A percentile compares a stretch with the other conserved stretches of the same genome.
These are phyloP conservation scores for Osmerus eperlanus DNA, from an alignment of 2,113 vertebrate species.

Conservation along the genomic window DNA sequence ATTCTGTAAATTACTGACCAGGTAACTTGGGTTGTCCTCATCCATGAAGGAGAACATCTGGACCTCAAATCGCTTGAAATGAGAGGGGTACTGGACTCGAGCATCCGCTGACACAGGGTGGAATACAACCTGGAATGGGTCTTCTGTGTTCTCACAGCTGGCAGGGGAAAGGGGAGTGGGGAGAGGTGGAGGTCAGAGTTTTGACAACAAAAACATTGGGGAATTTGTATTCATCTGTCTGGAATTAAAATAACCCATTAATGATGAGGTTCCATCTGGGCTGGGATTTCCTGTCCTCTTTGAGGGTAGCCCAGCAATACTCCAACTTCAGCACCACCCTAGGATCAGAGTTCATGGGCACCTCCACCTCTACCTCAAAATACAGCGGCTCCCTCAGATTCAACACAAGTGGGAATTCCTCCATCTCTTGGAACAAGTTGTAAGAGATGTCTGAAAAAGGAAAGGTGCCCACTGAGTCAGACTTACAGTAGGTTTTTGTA, in stretches of 20 bases:
- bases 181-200: not conserved
- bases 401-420: conserved; percentile 53
- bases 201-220: too few species aligned
- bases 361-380: conserved; percentile 66
- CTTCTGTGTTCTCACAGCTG: conserved; percentile 62
- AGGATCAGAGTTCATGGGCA: conserved; percentile 47
- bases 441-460: conserved; percentile 53
- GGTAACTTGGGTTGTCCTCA: conserved; percentile 16
- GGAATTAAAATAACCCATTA: conserved; percentile 51
- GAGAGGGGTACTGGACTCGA: conserved; percentile 54
- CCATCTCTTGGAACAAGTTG: conserved; percentile 35
- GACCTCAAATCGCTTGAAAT: conserved; percentile 69
- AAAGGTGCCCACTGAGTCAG: not conserved
- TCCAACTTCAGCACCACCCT: conserved; percentile 58
- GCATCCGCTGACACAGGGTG: conserved; percentile 51
- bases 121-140: conserved; percentile 50
- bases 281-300: conserved; percentile 32
- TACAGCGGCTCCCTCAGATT: conserved; percentile 60
- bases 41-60: conserved; percentile 65
- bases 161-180: not conserved
- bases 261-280: conserved; percentile 69
- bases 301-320: conserved; percentile 67
- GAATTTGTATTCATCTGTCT: not conserved
- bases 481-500: too few species aligned
- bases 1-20: conserved; percentile 44